Evolutionary conservation across 2,888 invertebrate genomes (phyloP).

Genomic region (Smittia sp.): DNA sequence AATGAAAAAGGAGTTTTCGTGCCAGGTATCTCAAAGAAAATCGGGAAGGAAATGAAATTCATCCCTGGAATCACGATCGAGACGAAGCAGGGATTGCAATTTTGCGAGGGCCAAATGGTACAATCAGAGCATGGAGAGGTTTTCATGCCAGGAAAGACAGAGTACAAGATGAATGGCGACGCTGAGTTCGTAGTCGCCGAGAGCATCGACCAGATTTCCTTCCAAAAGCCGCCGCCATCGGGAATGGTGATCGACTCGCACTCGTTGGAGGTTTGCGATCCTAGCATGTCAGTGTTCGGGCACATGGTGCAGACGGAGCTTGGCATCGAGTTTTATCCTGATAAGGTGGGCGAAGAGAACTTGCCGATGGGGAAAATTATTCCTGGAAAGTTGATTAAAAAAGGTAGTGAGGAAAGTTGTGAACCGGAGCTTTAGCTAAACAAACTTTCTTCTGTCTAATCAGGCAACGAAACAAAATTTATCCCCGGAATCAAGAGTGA

Average conservation of each 20-base stretch:
- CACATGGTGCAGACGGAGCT: slow-evolving; percentile 64
- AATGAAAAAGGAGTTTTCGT: slow-evolving; percentile 58
- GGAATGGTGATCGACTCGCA: slow-evolving; percentile 62
- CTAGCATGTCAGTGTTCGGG: slow-evolving; percentile 60
- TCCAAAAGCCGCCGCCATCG: slow-evolving; percentile 57
- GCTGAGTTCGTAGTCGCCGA: slow-evolving; percentile 61
- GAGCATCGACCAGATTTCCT: slow-evolving; percentile 58
- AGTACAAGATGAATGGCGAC: slow-evolving; percentile 55
- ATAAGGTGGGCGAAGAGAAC: slow-evolving; percentile 50
- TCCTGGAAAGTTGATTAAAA: slow-evolving; percentile 62
- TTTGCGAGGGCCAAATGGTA: slow-evolving; percentile 65
- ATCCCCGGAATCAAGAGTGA: slow-evolving; percentile 65
- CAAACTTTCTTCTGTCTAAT: slow-evolving; percentile 45
- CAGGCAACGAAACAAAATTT: slow-evolving; percentile 62
- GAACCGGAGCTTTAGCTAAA: neutral
- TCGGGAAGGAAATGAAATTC: slow-evolving; percentile 55
- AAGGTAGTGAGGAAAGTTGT: neutral
- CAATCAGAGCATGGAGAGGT: slow-evolving; percentile 58
- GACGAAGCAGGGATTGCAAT: slow-evolving; percentile 62
- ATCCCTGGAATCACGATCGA: slow-evolving; percentile 63
- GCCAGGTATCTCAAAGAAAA: slow-evolving; percentile 59
- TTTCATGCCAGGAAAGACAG: slow-evolving; percentile 63
- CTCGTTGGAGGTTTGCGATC: slow-evolving; percentile 56
- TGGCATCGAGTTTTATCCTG: slow-evolving; percentile 65
- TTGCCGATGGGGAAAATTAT: slow-evolving; percentile 60